Conservation (phyloP, 2,797 vertebrate genomes). For the Chrosomus eos region DNA sequence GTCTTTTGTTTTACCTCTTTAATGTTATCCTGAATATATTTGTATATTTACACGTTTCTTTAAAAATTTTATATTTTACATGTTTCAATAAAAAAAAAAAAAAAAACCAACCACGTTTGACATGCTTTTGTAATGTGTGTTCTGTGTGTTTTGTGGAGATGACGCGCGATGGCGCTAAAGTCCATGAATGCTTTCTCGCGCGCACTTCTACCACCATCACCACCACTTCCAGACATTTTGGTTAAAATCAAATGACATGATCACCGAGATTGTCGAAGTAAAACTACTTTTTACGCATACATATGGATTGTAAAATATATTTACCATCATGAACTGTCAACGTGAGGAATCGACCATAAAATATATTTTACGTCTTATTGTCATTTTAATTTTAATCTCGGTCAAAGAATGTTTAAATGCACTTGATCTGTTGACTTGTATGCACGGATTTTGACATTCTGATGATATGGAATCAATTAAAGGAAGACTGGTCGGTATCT, state of each 20-base stretch:
- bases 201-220: neutral
- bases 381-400: neutral
- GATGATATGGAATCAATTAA: neutral
- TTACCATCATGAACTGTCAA: neutral
- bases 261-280: neutral
- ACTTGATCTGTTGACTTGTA: neutral
- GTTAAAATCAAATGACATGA: neutral
- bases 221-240: neutral
- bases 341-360: neutral
- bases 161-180: constrained; percentile 27
- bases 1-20: too few relatives aligned
- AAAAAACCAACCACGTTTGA: neutral
- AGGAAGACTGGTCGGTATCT: neutral
- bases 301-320: neutral
- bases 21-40: too few relatives aligned
- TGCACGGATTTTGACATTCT: neutral
- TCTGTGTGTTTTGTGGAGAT: neutral
- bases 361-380: too few relatives aligned
- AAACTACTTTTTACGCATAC: neutral
- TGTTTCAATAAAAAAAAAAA: too few relatives aligned
- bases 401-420: neutral
- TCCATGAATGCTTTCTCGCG: neutral
- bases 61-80: too few relatives aligned
- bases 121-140: neutral
- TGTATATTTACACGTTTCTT: too few relatives aligned